Evolutionary conservation across 2,797 vertebrate species (phyloP).

Genomic region (Hydrophis major): DNA sequence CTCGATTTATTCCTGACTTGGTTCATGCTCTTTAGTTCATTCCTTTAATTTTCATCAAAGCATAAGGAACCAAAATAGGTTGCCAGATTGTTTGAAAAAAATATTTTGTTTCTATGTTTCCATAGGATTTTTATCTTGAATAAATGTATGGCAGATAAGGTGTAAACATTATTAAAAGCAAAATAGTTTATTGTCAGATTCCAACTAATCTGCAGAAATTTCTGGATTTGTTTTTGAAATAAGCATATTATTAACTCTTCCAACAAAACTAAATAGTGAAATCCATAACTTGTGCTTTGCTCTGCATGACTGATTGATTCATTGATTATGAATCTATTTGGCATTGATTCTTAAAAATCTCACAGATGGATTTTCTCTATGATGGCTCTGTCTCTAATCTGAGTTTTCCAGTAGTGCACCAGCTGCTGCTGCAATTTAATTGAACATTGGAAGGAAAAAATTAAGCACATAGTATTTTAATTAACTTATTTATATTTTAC

Average conservation of each 20-base stretch:
- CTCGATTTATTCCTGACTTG: not conserved
- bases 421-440: not conserved
- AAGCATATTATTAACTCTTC: not conserved
- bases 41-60: slow-evolving; percentile 23
- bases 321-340: not conserved
- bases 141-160: not conserved
- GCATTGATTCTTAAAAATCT: not conserved
- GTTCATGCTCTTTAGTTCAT: slow-evolving; percentile 5
- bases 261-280: not conserved
- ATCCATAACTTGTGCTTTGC: not conserved
- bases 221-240: not conserved
- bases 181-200: not conserved
- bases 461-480: not conserved
- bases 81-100: not conserved
- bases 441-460: not conserved
- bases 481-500: not conserved
- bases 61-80: not conserved
- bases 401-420: not conserved
- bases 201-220: not conserved
- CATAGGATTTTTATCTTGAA: not conserved
- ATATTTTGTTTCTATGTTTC: not conserved
- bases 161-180: not conserved
- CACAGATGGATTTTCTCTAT: not conserved
- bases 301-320: not conserved
- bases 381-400: not conserved